phyloP scores from a whole-genome alignment of 2,113 vertebrate species.

The Syngnathus typhle region DNA sequence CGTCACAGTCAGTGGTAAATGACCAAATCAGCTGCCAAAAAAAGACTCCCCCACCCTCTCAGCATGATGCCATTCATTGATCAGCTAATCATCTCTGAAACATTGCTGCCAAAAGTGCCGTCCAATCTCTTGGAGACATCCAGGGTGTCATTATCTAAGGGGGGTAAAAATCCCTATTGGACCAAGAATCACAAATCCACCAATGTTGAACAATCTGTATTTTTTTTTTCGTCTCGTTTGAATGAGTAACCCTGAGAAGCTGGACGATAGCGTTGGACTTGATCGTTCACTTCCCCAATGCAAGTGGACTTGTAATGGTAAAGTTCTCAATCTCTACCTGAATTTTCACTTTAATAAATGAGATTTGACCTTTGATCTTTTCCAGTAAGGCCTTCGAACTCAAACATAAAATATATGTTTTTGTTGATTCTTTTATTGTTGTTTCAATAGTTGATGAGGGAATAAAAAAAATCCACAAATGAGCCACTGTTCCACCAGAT shows the following conservation, averaged over 20 bases:
- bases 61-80: conserved; percentile 9
- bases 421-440: background rate
- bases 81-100: conserved; percentile 3
- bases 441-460: background rate
- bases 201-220: background rate
- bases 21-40: conserved; percentile 6
- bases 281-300: background rate
- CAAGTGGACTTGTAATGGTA: background rate
- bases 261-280: background rate
- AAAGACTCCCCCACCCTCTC: background rate
- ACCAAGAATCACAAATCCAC: background rate
- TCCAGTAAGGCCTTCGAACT: background rate
- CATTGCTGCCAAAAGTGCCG: conserved; percentile 2
- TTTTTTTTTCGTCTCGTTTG: no score
- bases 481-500: no score
- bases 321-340: background rate
- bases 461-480: no score
- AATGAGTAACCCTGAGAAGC: no score
- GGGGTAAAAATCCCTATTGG: background rate
- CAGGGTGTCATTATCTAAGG: background rate
- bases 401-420: background rate
- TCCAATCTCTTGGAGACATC: background rate
- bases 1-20: conserved; percentile 3
- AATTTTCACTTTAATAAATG: background rate
- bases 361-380: no score